Evolutionary conservation across 2,113 vertebrate genomes (phyloP).

Genomic region (Heterotilapia buettikoferi): DNA sequence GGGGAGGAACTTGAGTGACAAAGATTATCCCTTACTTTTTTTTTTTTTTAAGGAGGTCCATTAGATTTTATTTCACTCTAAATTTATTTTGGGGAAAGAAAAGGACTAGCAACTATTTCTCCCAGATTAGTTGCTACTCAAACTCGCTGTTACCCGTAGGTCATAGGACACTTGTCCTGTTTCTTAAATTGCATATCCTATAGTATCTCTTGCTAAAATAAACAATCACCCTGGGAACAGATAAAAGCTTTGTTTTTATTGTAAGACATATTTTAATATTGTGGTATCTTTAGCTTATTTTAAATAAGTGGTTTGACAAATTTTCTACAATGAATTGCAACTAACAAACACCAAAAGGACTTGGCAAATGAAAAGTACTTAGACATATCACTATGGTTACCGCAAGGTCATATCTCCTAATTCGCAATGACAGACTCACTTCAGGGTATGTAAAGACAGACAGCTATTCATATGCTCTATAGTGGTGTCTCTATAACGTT

Average conservation of each 20-base stretch:
- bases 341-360: background rate
- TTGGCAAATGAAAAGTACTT: background rate
- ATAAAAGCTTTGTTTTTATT: background rate
- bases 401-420: constrained; percentile 22
- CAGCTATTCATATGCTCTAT: background rate
- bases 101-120: background rate
- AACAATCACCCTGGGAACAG: background rate
- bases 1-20: background rate
- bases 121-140: background rate
- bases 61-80: background rate
- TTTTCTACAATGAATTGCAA: background rate
- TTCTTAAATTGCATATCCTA: background rate
- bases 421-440: background rate
- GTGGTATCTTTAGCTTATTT: background rate
- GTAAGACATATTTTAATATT: background rate
- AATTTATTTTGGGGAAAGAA: accelerated
- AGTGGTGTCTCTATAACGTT: background rate
- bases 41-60: background rate
- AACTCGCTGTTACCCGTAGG: background rate
- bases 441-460: background rate
- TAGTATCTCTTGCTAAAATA: background rate
- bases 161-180: background rate
- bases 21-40: background rate
- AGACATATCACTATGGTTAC: constrained; percentile 40
- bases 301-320: background rate